Base-by-base conservation (phyloP, 2,797 vertebrate genomes). In the Ctenochaetus hawaiiensis region DNA sequence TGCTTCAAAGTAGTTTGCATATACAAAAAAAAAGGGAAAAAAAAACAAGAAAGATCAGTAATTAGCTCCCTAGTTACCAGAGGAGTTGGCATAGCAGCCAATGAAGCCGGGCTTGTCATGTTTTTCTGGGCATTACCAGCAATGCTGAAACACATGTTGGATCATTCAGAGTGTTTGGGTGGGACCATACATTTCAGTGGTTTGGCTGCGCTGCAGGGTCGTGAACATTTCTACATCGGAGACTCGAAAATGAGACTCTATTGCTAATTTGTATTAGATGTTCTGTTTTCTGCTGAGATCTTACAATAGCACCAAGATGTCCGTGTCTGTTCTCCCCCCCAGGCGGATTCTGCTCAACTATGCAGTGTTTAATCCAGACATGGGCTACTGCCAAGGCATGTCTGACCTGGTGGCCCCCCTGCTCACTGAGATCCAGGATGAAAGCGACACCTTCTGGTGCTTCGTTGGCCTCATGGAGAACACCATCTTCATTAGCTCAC, bases 381-480 rank as follows among this genome's bases (percentile, higher is more conserved):
- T 96, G 80, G 98, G 98, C 64, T 99, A 99, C 95, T 98, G 97
- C 83, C 98, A 99, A 92, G 98, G 98, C 75, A 99, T 99, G 98
- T 99, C 98, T 0, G 98, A 99, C 93, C 96, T 99, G 89, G 97
- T 99, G 89, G 98, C 98, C n/a, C 98, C 98, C 0, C 93, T 99
- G 83, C 96, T 99, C 90, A 95, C 97, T 0, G 98, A 99, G 93
- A 94, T 99, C 85, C 94, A 97, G 83, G 98, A 99, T 22, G 98
- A 99, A 88, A 97, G 98, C 0, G 98, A 99, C 93, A 99, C 98
- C 37, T 99, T 99, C 94, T 99, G 98, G 98, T 99, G 98, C 93
- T 99, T 99, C 14, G 98, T 99, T 13, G 98, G 98, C 41, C 77
- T 99, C 91, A 99, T 99, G 98, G 98, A 99, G 94, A 98, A 99